Percentiles rank a stretch among this genome's conserved stretches.
Evolutionary conservation across 1,140 invertebrate genomes (phyloP).

Genomic region (Drosophila insularis): DNA sequence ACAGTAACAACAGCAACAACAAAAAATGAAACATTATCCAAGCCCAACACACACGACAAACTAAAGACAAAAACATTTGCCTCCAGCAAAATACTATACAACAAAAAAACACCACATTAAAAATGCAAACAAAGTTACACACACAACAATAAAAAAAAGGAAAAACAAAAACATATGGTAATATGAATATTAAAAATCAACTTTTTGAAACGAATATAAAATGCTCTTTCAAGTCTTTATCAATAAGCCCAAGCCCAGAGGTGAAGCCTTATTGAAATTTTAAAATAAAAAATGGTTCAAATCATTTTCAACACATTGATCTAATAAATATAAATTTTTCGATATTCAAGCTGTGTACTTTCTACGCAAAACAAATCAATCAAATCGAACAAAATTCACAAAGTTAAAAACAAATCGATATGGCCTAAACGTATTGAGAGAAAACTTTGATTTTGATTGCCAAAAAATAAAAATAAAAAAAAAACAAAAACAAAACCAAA

Average conservation of each 20-base stretch:
- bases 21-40: slow-evolving; percentile 28
- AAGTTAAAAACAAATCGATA: no score
- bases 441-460: not conserved
- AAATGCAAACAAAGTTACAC: slow-evolving; percentile 49
- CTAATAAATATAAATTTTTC: no score
- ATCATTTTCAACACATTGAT: no score
- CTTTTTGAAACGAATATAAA: not conserved
- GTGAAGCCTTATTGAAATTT: no score
- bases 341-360: no score
- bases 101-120: slow-evolving; percentile 36
- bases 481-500: not conserved
- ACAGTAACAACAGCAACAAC: slow-evolving; percentile 8
- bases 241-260: no score
- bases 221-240: slow-evolving; percentile 30
- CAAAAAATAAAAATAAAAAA: slow-evolving; percentile 3
- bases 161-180: not conserved
- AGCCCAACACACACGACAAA: slow-evolving; percentile 38
- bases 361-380: no score
- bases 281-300: no score
- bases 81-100: slow-evolving; percentile 42
- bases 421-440: no score
- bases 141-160: slow-evolving; percentile 5
- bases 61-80: slow-evolving; percentile 52
- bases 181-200: not conserved
- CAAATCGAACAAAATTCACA: no score